Evolutionary conservation across 1,140 invertebrate species (phyloP).

Genomic region (Panulirus ornatus): DNA sequence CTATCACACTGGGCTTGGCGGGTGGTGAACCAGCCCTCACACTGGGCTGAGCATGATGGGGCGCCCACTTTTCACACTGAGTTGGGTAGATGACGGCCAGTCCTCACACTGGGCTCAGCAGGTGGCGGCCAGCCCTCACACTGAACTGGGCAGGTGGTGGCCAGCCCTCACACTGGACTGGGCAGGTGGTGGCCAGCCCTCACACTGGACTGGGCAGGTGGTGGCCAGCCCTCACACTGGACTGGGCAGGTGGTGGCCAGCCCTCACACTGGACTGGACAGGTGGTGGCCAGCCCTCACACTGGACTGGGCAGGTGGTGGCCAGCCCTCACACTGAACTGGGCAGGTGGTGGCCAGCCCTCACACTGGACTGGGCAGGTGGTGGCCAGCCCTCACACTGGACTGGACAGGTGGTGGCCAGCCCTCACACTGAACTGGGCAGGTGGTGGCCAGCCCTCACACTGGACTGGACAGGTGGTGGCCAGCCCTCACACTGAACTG

Average conservation of each 20-base stretch:
- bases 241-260: neutral
- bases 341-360: neutral
- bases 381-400: neutral
- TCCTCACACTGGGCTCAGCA: neutral
- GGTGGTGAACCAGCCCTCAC: neutral
- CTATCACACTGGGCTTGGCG: neutral
- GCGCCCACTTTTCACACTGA: neutral
- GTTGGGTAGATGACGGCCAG: neutral
- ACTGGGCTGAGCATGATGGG: neutral
- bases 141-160: neutral
- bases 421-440: no score
- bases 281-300: neutral
- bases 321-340: neutral
- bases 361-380: neutral
- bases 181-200: neutral
- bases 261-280: neutral
- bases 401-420: neutral
- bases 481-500: neutral
- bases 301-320: neutral
- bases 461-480: no score
- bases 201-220: neutral
- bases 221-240: neutral
- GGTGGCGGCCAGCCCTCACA: neutral
- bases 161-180: neutral
- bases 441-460: no score